These are phyloP conservation scores for Pseudomugil gertrudae DNA, from an alignment of 2,797 vertebrate genomes.

Conservation along the genomic window DNA sequence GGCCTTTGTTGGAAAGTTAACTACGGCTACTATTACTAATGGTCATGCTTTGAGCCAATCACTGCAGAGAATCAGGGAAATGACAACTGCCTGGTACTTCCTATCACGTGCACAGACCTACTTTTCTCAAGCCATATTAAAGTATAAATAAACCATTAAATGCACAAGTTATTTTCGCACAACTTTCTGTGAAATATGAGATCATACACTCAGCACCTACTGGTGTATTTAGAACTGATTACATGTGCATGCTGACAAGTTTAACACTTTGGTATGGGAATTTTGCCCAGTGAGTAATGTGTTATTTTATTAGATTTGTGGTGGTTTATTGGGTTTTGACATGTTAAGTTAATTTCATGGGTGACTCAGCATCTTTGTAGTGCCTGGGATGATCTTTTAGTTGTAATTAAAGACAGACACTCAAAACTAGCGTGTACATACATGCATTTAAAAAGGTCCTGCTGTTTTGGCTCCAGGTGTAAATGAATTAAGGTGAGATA, in stretches of 20 bases:
- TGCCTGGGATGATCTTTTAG: slow-evolving; percentile 27
- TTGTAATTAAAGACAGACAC: background rate
- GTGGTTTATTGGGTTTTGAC: background rate
- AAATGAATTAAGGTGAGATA: slow-evolving; percentile 11
- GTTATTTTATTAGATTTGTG: too few species aligned
- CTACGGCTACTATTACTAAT: too few species aligned
- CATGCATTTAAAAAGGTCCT: slow-evolving; percentile 10
- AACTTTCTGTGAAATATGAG: too few species aligned
- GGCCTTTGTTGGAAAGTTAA: slow-evolving; percentile 10
- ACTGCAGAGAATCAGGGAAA: background rate
- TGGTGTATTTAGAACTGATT: background rate
- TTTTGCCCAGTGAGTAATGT: slow-evolving; percentile 3
- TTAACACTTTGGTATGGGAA: background rate
- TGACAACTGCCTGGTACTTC: slow-evolving; percentile 52
- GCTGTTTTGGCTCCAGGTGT: slow-evolving; percentile 7
- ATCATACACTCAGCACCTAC: background rate
- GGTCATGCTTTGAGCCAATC: slow-evolving; percentile 14
- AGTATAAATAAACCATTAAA: too few species aligned
- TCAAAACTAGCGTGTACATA: too few species aligned
- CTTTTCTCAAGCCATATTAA: too few species aligned
- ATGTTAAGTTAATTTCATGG: slow-evolving; percentile 55
- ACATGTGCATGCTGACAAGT: slow-evolving; percentile 1
- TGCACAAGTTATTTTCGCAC: too few species aligned
- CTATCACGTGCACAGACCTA: slow-evolving; percentile 5
- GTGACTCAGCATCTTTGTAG: slow-evolving; percentile 42